Conservation (phyloP, 1,140 invertebrate genomes). For the Heliconius melpomene region DNA sequence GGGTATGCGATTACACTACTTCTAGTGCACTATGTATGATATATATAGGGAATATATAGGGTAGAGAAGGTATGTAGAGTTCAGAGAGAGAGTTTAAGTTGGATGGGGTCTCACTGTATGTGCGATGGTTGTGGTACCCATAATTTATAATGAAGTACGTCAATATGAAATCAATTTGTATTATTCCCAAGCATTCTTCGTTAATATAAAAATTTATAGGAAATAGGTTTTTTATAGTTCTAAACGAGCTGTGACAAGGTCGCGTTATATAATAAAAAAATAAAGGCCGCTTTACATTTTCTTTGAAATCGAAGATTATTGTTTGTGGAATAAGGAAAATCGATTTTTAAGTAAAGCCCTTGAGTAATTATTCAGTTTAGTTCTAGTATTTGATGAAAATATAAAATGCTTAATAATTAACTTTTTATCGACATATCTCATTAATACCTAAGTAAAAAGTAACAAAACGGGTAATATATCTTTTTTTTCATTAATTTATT, state of each 20-base stretch:
- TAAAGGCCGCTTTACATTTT: neutral
- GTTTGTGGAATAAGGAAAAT: neutral
- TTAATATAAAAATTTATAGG: neutral
- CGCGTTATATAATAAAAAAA: neutral
- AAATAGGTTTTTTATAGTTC: slow-evolving; percentile 11
- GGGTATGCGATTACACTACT: too few species aligned
- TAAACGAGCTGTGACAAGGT: neutral
- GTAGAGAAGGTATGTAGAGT: too few species aligned
- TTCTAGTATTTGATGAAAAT: too few species aligned
- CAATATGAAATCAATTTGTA: neutral
- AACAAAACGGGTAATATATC: too few species aligned
- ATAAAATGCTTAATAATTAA: too few species aligned
- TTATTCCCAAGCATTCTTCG: neutral
- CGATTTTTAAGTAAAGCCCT: neutral
- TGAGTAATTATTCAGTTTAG: too few species aligned
- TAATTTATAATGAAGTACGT: neutral
- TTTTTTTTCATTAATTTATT: neutral
- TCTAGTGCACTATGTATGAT: too few species aligned
- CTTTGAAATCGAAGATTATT: neutral
- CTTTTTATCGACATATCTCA: too few species aligned
- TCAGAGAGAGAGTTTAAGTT: too few species aligned
- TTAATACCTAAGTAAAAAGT: neutral
- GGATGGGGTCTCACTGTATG: too few species aligned
- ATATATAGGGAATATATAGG: too few species aligned
- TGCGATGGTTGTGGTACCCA: neutral